phyloP scores from a whole-genome alignment of 2,113 vertebrate species.

The Speoplatyrhinus poulsoni region DNA sequence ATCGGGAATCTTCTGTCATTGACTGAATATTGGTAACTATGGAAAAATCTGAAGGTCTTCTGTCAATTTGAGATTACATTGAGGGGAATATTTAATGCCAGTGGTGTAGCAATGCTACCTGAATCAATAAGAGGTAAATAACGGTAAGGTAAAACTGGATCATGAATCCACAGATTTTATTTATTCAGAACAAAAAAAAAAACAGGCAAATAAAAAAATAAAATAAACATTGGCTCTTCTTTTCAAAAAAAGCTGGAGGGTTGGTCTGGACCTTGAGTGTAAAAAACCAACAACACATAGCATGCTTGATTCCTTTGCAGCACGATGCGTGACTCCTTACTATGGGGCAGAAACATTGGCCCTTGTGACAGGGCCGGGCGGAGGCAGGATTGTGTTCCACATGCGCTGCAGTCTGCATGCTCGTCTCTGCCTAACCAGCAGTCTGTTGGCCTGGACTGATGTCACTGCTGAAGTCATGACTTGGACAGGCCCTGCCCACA shows the following conservation, averaged over 20 bases:
- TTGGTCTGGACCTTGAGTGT: conserved; percentile 9
- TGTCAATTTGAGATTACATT: too few relatives aligned
- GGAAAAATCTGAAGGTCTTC: too few relatives aligned
- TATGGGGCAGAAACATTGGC: conserved; percentile 17
- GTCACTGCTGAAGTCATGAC: conserved; percentile 31
- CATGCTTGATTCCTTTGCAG: conserved; percentile 8
- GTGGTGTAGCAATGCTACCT: background rate
- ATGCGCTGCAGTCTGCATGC: conserved; percentile 13
- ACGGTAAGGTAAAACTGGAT: background rate
- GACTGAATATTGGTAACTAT: too few relatives aligned
- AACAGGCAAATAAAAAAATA: background rate
- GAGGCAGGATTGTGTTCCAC: conserved; percentile 32
- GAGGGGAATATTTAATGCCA: conserved; percentile 6
- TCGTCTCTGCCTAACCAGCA: conserved; percentile 28
- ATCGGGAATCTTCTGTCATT: too few relatives aligned
- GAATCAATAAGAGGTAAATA: conserved; percentile 13
- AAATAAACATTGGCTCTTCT: background rate
- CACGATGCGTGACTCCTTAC: conserved; percentile 32
- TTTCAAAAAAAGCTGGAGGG: conserved; percentile 9
- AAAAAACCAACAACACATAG: conserved; percentile 18
- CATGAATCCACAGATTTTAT: conserved; percentile 12
- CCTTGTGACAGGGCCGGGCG: conserved; percentile 19
- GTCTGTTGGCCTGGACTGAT: conserved; percentile 11
- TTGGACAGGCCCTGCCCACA: conserved; percentile 12
- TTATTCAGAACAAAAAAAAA: conserved; percentile 25